A percentile compares a stretch with the other conserved stretches of the same genome.
phyloP scores from a whole-genome alignment of 2,113 vertebrate genomes.

The Sciurus niger region DNA sequence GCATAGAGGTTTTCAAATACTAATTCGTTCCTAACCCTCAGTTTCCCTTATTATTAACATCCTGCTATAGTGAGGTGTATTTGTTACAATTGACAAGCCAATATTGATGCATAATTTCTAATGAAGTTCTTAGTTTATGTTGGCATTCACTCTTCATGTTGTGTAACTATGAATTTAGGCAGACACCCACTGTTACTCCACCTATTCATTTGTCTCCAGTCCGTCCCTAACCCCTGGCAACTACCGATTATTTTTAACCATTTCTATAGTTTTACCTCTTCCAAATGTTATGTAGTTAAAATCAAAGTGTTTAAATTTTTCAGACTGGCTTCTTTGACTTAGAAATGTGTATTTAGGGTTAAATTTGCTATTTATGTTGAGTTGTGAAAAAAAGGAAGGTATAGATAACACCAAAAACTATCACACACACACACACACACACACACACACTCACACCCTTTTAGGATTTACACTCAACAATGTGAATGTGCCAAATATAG shows the following conservation, averaged over 20 bases:
- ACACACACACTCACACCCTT: neutral
- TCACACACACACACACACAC: neutral
- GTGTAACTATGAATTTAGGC: neutral
- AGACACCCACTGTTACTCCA: neutral
- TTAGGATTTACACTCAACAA: neutral
- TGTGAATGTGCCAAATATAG: neutral
- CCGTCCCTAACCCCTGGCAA: neutral
- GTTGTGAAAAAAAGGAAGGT: constrained; percentile 78
- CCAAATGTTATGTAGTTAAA: neutral
- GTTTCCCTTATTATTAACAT: neutral
- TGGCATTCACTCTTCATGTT: neutral
- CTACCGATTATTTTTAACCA: neutral
- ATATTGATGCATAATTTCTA: neutral
- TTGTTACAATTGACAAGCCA: neutral
- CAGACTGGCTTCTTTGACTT: constrained; percentile 13
- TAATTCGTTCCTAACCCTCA: neutral
- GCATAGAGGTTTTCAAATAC: neutral
- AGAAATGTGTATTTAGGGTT: neutral
- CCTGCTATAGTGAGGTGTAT: neutral
- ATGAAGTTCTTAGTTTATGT: neutral
- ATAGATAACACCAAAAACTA: constrained; percentile 67
- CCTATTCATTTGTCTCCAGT: neutral
- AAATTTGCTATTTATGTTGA: constrained; percentile 78
- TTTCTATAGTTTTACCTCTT: neutral
- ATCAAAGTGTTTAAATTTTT: neutral